Conservation (phyloP, 2,797 vertebrate genomes). For the Sebastes vulpes region DNA sequence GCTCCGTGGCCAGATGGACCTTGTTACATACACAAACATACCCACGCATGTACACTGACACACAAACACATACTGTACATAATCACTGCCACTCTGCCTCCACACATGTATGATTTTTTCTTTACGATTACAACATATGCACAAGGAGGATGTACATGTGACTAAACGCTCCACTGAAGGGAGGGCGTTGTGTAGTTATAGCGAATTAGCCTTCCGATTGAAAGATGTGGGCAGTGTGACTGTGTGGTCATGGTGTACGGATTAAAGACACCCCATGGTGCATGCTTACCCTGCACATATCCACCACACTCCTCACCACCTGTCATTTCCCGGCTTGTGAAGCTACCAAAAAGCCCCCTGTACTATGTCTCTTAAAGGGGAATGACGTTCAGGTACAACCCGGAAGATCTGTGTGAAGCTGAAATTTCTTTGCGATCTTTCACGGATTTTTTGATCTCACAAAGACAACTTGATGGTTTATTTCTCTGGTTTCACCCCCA, state of each 20-base stretch:
- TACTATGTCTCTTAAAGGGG: slow-evolving; percentile 28
- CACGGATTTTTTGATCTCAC: background rate
- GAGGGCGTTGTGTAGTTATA: background rate
- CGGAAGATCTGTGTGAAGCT: background rate
- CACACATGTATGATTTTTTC: background rate
- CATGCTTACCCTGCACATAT: slow-evolving; percentile 64
- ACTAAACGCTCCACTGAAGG: background rate
- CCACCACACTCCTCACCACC: slow-evolving; percentile 72
- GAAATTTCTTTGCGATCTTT: background rate
- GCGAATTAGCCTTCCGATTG: slow-evolving; percentile 20
- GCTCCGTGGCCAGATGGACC: slow-evolving; percentile 85
- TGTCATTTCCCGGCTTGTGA: slow-evolving; percentile 68
- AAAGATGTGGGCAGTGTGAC: slow-evolving; percentile 40
- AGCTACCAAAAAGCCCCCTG: slow-evolving; percentile 42
- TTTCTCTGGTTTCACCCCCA: background rate
- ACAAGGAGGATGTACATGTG: slow-evolving; percentile 8
- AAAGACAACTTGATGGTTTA: background rate
- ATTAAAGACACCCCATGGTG: slow-evolving; percentile 80
- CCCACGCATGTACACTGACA: slow-evolving; percentile 34
- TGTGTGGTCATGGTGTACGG: slow-evolving; percentile 82
- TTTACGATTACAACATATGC: slow-evolving; percentile 4
- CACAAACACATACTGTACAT: slow-evolving; percentile 59
- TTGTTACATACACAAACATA: slow-evolving; percentile 68
- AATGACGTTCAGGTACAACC: background rate
- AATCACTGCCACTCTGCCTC: slow-evolving; percentile 34